Evolutionary conservation across 2,797 vertebrate species (phyloP), one percentile per base, ranked within the genome.

Genomic region (Alosa sapidissima): DNA sequence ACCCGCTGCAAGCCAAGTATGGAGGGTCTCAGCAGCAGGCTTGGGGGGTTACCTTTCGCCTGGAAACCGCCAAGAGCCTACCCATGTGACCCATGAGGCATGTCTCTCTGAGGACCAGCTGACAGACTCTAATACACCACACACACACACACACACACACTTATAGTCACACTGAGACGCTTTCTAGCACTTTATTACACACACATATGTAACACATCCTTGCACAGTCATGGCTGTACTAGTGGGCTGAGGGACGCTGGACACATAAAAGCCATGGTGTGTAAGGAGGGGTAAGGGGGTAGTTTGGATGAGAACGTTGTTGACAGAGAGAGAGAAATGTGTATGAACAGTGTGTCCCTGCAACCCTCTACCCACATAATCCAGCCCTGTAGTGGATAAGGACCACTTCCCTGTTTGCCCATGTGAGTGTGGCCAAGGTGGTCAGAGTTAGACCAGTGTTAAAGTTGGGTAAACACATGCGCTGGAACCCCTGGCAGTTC

Each of bases 1-100:
- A 88, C 88, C 87, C 78, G 75, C 90, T 88, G 60, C 91, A 89
- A 92, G 89, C 94, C 94, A 94, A 94, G 91, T 95, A 95, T 92
- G 94, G 94, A 91, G 88, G 68, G 33, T 75, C 68, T 75, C 33
- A 1, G 21, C 36, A 24, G 41, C 21, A 41, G 36, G 83, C 81
- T 41, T 41, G 7, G 68, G 68, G 41, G 86, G 87, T 89, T 89
- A 91, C 89, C 89, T 92, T 92, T 91, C 85, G 87, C 91, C 92
- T 90, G 81, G 81, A 89, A 89, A 85, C 81, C 72, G 84, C 85
- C 87, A 82, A 83, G 81, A 83, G 87, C 72, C 88, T 85, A 89
- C 88, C 60, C 87, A 89, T 89, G 86, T 88, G 88, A 89, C 90
- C 86, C 62, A 52, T 24, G 0, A 89, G 88, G 85, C 85, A 89